Base-by-base conservation (phyloP, 2,888 invertebrate genomes). In the Meteorus cinctellus region DNA sequence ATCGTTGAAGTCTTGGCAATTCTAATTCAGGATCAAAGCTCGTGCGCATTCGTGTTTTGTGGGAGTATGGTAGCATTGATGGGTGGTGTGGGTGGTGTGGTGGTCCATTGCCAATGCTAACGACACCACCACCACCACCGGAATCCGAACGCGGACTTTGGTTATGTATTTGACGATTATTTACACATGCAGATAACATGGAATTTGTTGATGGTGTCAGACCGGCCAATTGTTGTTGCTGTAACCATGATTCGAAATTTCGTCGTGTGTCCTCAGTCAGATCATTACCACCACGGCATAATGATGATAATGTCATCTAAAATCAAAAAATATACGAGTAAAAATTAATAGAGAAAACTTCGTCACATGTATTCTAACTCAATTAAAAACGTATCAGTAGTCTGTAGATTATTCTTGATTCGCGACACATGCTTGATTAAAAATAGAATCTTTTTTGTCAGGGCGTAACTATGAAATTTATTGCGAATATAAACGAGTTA, bases 11-110 rank as follows among this genome's bases (percentile, higher is more conserved):
- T 86, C 98, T 96, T 0, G 99, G 98, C 79, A 99, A 91, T 90
- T 99, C 99, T 85, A 97, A 92, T 90, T 98, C 98, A 0, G 98
- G 98, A 90, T 98, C 98, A 86, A 98, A 98, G 86, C 97, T 98
- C 24, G 98, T 98, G 81, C 98, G 92, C 96, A 98, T 97, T 84
- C 98, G 93, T 4, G 97, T 97, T 90, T 97, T 97, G 88, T 96
- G 96, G 34, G 89, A 88, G 77, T 88, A 89, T 69, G 89, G 87
- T 41, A 89, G 94, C 83, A 96, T 90, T 5, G 94, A 94, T 6
- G 95, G 95, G 86, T 95, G 95, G 34, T 86, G 87, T 24, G 87
- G 84, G 91, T 94, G 78, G 91, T 91, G 82, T 90, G 91, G 24
- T 90, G 85, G 78, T 86, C 91, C 67, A 55, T 55, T 55, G 8